Evolutionary conservation across 2,888 invertebrate species (phyloP), one percentile per base, ranked within the genome.

Genomic region (Drosophila robusta): DNA sequence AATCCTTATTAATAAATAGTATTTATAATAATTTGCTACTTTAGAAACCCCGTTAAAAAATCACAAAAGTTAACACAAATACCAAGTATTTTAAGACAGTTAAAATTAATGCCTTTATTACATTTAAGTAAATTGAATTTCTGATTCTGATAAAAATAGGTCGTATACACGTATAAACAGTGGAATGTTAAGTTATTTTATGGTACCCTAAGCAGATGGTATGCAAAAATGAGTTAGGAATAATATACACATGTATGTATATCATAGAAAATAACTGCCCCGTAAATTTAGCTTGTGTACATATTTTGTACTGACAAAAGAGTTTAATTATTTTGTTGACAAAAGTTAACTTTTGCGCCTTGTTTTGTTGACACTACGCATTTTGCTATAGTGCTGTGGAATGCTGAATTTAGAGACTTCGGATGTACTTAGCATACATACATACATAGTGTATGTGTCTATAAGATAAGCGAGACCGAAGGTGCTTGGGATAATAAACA

Each of bases 311-410:
- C 58, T 22, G 56, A 63, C 64, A 63, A 73, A 55, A 67, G 84
- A 77, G 80, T 83, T 83, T 73, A 86, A 86, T 80, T 80, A 86
- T 86, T 80, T 73, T 80, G 80, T 86, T 80, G 80, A 80, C 80
- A 86, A 80, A 77, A 70, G 70, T 87, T 66, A 81, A 62, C 63
- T 80, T 84, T 84, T 70, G 73, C 73, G 80, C 66, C 70, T 71
- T 60, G 74, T 62, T 67, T 58, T 61, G 64, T 63, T 73, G 75
- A 75, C 78, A 46, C 56, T 63, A 68, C 56, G 63, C 62, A 67
- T 70, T 70, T 78, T 57, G 81, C 64, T 52, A 64, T 72, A 65
- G 45, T 39, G 60, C 79, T 75, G 62, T 69, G 81, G 87, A 81
- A 81, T 87, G 87, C n/a, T 75, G 65, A 63, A 63, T 75, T 79